Evolutionary conservation across 2,113 vertebrate genomes (phyloP).

Genomic region (Gobius niger): DNA sequence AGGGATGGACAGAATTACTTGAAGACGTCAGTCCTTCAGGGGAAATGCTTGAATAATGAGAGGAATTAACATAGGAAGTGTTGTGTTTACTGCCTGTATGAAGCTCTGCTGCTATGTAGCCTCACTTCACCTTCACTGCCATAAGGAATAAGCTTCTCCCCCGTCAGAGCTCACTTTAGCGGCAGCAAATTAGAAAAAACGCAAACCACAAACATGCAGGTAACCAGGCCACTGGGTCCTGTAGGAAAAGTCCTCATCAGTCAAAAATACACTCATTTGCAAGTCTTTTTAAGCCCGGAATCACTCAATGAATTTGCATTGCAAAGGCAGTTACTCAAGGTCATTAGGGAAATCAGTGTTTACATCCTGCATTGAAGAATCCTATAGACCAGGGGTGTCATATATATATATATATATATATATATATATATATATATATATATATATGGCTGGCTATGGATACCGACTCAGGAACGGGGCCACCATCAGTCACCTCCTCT

Average conservation of each 20-base stretch:
- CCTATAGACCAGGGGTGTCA: too few species aligned
- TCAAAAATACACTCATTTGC: neutral
- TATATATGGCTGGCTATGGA: too few species aligned
- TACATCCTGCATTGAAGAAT: neutral
- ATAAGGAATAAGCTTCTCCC: neutral
- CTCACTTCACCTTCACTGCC: conserved; percentile 1
- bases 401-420: too few species aligned
- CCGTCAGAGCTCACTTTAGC: neutral
- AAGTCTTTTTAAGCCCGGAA: neutral
- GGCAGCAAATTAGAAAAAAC: conserved; percentile 3
- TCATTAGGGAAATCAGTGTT: neutral
- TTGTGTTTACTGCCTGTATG: conserved; percentile 9
- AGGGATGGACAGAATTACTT: conserved; percentile 34
- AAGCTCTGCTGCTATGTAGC: neutral
- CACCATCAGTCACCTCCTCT: too few species aligned
- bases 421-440: too few species aligned
- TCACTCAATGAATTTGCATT: neutral
- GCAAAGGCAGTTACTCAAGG: conserved; percentile 2
- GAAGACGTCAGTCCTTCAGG: conserved; percentile 2
- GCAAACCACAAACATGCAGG: conserved; percentile 5
- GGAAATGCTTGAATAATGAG: conserved; percentile 29
- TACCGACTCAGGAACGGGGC: too few species aligned
- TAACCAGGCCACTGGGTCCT: conserved; percentile 6
- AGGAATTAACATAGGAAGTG: conserved; percentile 24
- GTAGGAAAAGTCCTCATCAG: neutral